Evolutionary conservation across 2,888 invertebrate genomes (phyloP).

Genomic region (Drosophila cognata): DNA sequence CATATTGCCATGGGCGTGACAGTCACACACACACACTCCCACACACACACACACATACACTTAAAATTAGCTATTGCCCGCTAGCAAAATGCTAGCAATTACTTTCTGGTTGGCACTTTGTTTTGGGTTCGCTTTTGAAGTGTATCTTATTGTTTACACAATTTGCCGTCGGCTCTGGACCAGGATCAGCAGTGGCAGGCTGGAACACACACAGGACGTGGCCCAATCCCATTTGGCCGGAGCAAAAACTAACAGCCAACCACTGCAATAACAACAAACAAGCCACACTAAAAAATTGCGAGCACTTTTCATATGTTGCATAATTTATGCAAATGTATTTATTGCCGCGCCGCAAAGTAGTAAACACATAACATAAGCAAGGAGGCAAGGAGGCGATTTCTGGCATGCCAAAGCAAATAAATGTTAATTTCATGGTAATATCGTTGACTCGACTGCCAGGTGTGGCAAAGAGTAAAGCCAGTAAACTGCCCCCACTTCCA

Average conservation of each 20-base stretch:
- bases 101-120: constrained; percentile 72
- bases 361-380: constrained; percentile 24
- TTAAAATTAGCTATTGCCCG: constrained; percentile 27
- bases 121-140: constrained; percentile 59
- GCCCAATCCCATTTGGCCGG: constrained; percentile 15
- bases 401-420: constrained; percentile 65
- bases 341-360: constrained; percentile 57
- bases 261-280: constrained; percentile 26
- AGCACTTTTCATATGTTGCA: constrained; percentile 57
- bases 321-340: constrained; percentile 78
- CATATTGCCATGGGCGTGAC: constrained; percentile 54
- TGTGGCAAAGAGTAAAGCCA: constrained; percentile 48
- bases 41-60: neutral
- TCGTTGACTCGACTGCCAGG: constrained; percentile 61
- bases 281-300: constrained; percentile 29
- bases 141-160: constrained; percentile 30
- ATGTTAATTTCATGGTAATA: constrained; percentile 78
- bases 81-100: constrained; percentile 59
- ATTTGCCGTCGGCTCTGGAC: constrained; percentile 36
- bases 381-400: neutral
- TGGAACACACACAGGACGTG: neutral
- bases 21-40: constrained; percentile 13
- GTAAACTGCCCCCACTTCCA: neutral
- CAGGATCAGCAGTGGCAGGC: constrained; percentile 10
- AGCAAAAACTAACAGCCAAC: constrained; percentile 34